phyloP scores from a whole-genome alignment of 2,797 vertebrate species.

The Percopsis omiscomaycus region DNA sequence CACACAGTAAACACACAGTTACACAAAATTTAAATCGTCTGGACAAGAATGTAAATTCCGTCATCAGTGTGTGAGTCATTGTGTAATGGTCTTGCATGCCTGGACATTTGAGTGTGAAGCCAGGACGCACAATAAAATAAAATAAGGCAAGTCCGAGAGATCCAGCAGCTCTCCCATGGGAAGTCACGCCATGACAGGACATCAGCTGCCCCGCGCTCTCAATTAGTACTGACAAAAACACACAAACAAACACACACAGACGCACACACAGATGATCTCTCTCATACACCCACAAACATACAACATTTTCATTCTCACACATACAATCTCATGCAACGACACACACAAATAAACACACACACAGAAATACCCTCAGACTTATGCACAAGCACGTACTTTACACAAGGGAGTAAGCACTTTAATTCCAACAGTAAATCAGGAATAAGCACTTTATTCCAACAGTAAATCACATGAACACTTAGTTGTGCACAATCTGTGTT shows the following conservation, averaged over 20 bases:
- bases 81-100: constrained; percentile 11
- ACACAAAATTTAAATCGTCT: no score
- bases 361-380: neutral
- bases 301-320: neutral
- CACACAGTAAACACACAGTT: no score
- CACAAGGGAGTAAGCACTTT: no score
- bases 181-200: constrained; percentile 27
- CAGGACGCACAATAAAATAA: constrained; percentile 23
- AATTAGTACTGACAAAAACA: constrained; percentile 45
- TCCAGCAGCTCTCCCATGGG: constrained; percentile 41
- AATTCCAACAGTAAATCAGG: no score
- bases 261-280: constrained; percentile 18
- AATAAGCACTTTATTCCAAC: no score
- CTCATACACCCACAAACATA: neutral
- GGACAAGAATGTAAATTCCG: constrained; percentile 38
- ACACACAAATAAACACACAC: neutral
- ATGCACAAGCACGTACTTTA: no score
- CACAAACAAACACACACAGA: constrained; percentile 20
- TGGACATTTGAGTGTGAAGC: constrained; percentile 4
- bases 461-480: no score
- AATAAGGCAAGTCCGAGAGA: constrained; percentile 10
- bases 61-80: constrained; percentile 36
- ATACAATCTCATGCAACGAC: neutral
- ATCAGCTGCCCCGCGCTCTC: constrained; percentile 62
- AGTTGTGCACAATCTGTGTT: no score